Percentiles rank a stretch among this genome's conserved stretches.
These are phyloP conservation scores for Nasonia longicornis DNA, from an alignment of 1,140 invertebrate genomes.

Conservation along the genomic window DNA sequence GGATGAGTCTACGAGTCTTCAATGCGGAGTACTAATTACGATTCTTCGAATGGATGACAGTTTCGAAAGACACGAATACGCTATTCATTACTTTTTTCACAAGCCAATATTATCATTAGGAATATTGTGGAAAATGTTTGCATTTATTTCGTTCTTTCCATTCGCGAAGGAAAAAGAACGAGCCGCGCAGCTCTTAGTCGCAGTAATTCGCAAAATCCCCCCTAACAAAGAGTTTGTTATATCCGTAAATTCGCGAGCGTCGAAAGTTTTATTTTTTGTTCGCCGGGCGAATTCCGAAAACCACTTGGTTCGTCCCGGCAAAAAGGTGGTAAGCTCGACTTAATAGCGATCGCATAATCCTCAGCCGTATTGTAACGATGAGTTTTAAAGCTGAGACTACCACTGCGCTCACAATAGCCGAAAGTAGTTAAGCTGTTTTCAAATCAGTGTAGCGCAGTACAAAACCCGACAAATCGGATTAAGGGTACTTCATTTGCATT, in stretches of 20 bases:
- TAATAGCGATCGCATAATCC: conserved; percentile 35
- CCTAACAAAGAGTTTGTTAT: neutral
- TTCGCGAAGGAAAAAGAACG: neutral
- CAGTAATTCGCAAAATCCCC: neutral
- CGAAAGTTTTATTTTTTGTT: conserved; percentile 11
- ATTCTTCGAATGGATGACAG: neutral
- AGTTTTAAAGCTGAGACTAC: conserved; percentile 21
- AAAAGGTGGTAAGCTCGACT: conserved; percentile 24
- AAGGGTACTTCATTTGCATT: conserved; percentile 34
- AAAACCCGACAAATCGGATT: conserved; percentile 32
- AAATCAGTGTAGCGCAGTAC: conserved; percentile 25
- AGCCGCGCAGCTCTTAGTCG: neutral
- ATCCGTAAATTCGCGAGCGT: neutral
- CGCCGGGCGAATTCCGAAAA: neutral
- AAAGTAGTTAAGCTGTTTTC: conserved; percentile 40
- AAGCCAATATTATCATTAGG: too few species aligned
- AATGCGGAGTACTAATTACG: neutral
- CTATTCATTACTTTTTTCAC: too few species aligned
- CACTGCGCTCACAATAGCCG: conserved; percentile 28
- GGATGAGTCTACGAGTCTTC: neutral
- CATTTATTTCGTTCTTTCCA: neutral
- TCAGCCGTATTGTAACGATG: conserved; percentile 26
- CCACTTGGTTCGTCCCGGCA: neutral
- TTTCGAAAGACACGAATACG: neutral
- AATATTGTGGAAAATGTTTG: neutral